phyloP scores from a whole-genome alignment of 1,140 invertebrate genomes.

The Zaprionus capensis region DNA sequence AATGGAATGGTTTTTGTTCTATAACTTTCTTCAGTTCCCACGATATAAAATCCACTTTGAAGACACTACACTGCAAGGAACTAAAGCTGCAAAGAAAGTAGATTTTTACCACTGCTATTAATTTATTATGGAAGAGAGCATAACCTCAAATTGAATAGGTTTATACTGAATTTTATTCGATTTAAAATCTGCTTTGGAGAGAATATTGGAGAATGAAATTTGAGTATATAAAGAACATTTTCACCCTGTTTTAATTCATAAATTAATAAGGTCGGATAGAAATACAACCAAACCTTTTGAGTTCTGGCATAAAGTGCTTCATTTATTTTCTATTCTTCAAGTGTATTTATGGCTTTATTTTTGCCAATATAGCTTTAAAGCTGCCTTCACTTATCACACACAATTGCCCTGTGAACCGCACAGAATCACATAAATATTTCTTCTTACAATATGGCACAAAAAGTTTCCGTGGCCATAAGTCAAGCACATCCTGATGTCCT shows the following conservation, averaged over 20 bases:
- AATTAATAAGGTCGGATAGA: not conserved
- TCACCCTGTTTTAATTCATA: not conserved
- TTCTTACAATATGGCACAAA: slow-evolving; percentile 45
- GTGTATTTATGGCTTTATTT: slow-evolving; percentile 21
- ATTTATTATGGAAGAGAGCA: no score
- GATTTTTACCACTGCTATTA: no score
- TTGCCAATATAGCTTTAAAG: slow-evolving; percentile 36
- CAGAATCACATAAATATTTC: slow-evolving; percentile 56
- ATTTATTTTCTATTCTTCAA: not conserved
- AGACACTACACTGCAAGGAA: no score
- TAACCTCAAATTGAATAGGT: no score
- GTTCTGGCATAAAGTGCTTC: no score
- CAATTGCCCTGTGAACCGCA: slow-evolving; percentile 37
- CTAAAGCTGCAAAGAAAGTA: no score
- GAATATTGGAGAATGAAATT: no score
- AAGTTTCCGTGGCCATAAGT: slow-evolving; percentile 63
- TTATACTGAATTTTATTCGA: no score
- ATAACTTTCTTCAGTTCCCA: not conserved
- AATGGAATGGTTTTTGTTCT: not conserved
- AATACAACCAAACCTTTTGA: no score
- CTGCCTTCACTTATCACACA: slow-evolving; percentile 13
- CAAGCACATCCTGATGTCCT: slow-evolving; percentile 59
- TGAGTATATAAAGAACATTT: no score
- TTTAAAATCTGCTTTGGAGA: no score
- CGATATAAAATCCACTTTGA: no score